phyloP scores from a whole-genome alignment of 2,888 invertebrate species.

The Subacronicta megacephala region DNA sequence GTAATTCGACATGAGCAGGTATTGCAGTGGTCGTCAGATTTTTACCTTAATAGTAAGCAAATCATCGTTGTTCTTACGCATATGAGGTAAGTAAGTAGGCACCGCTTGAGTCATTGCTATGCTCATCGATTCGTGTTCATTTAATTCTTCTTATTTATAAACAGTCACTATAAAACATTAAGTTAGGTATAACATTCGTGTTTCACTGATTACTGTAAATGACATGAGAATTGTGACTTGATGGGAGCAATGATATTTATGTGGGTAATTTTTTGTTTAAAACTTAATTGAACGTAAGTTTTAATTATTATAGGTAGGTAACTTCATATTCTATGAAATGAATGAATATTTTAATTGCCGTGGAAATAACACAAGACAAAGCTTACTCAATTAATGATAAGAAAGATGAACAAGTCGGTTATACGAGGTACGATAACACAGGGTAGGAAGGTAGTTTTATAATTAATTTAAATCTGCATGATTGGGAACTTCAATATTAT shows the following conservation, averaged over 20 bases:
- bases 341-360: not conserved
- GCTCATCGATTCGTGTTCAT: conserved; percentile 4
- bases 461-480: too few relatives aligned
- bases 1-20: not conserved
- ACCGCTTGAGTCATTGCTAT: conserved; percentile 5
- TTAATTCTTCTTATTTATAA: conserved; percentile 15
- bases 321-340: not conserved
- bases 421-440: not conserved
- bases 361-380: not conserved
- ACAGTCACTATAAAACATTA: not conserved
- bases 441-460: too few relatives aligned
- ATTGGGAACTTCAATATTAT: not conserved
- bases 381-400: not conserved
- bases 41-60: conserved; percentile 4
- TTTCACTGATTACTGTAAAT: not conserved
- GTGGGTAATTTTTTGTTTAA: not conserved
- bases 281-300: not conserved
- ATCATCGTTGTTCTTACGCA: conserved; percentile 23
- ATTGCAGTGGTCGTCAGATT: conserved; percentile 7
- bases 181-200: not conserved
- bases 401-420: not conserved
- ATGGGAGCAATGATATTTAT: conserved; percentile 1
- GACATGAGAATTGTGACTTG: not conserved
- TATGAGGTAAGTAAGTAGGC: too few relatives aligned
- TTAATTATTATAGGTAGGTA: too few relatives aligned